phyloP scores from a whole-genome alignment of 2,797 vertebrate genomes.

The Austrolebias charrua region DNA sequence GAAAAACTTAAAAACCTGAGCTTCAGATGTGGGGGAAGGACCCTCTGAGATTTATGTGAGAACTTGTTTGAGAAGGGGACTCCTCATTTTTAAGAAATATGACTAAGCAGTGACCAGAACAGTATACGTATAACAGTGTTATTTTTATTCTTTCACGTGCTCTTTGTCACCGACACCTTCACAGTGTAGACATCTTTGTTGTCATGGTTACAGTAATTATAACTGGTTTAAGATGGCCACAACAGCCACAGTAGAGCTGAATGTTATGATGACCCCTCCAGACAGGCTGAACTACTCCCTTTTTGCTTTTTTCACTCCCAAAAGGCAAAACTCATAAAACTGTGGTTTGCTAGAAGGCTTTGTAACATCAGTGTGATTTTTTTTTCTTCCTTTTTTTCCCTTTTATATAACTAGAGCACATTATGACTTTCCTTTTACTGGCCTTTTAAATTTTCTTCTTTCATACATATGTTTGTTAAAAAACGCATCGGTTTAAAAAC shows the following conservation, averaged over 20 bases:
- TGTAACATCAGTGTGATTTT: conserved; percentile 13
- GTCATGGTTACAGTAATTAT: conserved; percentile 18
- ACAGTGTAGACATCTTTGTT: conserved; percentile 13
- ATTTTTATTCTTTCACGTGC: not conserved
- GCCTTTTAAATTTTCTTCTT: not conserved
- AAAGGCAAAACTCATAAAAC: conserved; percentile 6
- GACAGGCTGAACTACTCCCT: not conserved
- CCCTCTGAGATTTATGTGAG: no score
- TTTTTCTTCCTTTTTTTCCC: no score
- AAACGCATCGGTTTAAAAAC: not conserved
- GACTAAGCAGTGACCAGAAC: not conserved
- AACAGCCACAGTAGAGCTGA: not conserved
- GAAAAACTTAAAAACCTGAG: not conserved
- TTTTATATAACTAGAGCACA: conserved; percentile 2
- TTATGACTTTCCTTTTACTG: conserved; percentile 1
- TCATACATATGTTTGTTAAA: not conserved
- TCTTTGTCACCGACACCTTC: not conserved
- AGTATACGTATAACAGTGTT: not conserved
- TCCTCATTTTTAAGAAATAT: not conserved
- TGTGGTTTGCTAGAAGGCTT: conserved; percentile 1
- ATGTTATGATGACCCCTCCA: conserved; percentile 7
- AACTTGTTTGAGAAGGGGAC: not conserved
- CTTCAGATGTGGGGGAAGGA: not conserved
- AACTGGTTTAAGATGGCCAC: conserved; percentile 4
- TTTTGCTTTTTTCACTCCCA: conserved; percentile 12